Evolutionary conservation across 2,888 invertebrate species (phyloP), one percentile per base, ranked within the genome.

Genomic region (Sisyra nigra): DNA sequence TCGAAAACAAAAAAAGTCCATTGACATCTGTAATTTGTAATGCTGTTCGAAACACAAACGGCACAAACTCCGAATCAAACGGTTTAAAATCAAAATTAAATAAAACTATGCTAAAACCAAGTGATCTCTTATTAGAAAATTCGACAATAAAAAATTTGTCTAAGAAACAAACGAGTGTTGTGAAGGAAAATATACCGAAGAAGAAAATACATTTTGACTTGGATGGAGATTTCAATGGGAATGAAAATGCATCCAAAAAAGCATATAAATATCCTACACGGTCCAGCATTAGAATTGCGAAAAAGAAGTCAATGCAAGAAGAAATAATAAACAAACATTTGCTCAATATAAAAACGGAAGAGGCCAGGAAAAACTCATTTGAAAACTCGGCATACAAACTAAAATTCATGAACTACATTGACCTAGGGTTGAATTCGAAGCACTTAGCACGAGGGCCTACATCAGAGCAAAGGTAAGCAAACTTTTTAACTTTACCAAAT

Each of bases 241-340:
- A 33, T 14, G 14, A 13, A 11, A 33, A 13, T 45, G 9, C 42
- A 42, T 29, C 18, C 31, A 18, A 52, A 48, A 41, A 35, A 53
- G 24, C 24, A 24, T 24, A 24, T 10, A 17, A 38, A 1, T 24
- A 24, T 24, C 58, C 58, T 4, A 53, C 56, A 49, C 46, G 59
- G 35, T 59, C 59, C 1, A 59, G 59, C 43, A 52, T 55, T 29
- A 48, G 59, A 40, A 57, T 59, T 24, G 59, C 59, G 8, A 58
- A 59, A 46, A 54, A 55, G 13, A 57, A 56, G 40, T 56, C 57
- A 1, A 18, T 37, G 19, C 19, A n/a, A 11, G 37, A 11, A 15
- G 19, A 37, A 10, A 11, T 15, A 18, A n/a, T 11, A 18, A 37
- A n/a, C 9, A 17, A 17, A 37, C 11, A 19, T 19, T 18, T 37